Base-by-base conservation (phyloP, 2,888 invertebrate genomes). In the Cerastis rubricosa region DNA sequence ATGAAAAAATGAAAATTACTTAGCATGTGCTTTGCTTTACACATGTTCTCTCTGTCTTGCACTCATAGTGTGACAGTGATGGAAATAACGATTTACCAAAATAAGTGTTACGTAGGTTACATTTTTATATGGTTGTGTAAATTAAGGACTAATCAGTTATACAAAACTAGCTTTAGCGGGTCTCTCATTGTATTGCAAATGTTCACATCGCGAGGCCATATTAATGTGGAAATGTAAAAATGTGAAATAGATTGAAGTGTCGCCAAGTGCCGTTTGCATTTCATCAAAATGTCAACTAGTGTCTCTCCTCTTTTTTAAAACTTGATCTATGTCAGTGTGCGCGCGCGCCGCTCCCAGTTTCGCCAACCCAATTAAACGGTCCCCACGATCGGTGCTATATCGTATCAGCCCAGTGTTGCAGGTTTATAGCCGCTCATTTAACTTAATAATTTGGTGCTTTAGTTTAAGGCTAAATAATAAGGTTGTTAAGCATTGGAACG, bases 281-380 rank as follows among this genome's bases (percentile, higher is more conserved):
- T 29, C 65, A 29, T 4, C 11, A 71, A 43, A 45, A 8, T 19
- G 0, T n/a, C 2, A n/a, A 17, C 22, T 9, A 35, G 3, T 35
- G 3, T 35, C 3, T 35, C 35, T 35, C 35, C 35, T 1, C 14
- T 49, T 4, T 22, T 3, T 5, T 1, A 12, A 61, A 64, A 67
- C 51, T 74, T 87, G 51, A 66, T 88, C 88, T 92, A 71, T 81
- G 92, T 65, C 79, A 51, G 63, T 47, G 65, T 76, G 89, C 87
- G 88, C 88, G 82, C 87, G 85, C 87, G 78, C 78, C 70, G 84
- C 88, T 81, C 85, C 81, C 86, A 85, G 80, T 93, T 94, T 94
- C 90, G 92, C 92, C 93, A 92, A 91, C 86, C 92, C 93, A 93
- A 94, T 94, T 93, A 94, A 93, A 89, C 80, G 90, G 88, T 87